Evolutionary conservation across 2,888 invertebrate genomes (phyloP), one percentile per base, ranked within the genome.

Genomic region (Conus canariensis): DNA sequence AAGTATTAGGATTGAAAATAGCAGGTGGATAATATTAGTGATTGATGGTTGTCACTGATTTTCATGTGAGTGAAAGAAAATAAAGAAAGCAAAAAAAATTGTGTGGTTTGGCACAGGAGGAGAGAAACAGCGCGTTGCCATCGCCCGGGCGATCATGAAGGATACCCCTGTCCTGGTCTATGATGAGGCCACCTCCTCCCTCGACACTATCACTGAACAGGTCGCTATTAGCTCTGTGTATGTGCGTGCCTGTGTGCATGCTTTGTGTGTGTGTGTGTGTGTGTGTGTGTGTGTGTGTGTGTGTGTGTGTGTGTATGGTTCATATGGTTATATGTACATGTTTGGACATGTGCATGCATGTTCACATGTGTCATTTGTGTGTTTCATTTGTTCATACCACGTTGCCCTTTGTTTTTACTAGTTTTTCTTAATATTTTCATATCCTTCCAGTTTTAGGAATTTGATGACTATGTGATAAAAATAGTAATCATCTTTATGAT

Each of bases 101-200:
- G 70, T 70, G 70, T 22, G 16, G 70, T 70, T 14, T 85, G 67
- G 22, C 1, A 59, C 91, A 96, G 99, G 99, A n/a, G 99, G 99
- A 0, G 99, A 99, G 97, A 99, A 99, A 95, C 99, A 99, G 96
- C 97, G 99, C 90, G 99, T 99, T 5, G 99, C 99, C 7, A 99
- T 99, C 94, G 99, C 99, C 0, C 97, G 99, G 92, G 99, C 99
- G 16, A 98, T 99, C 93, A 97, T 99, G 91, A 99, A 99, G 96
- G 97, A 98, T 96, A 97, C 99, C 7, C 99, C 99, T 0, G 98
- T 99, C 96, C 97, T 99, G 91, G 97, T 99, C 85, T 99, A 99
- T 96, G 99, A 99, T 96, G 99, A 99, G 97, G 99, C 99, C 30
- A 99, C 99, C 0, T 99, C 99, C 91, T 99, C 98, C 67, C 97